Base-by-base conservation (phyloP, 2,113 vertebrate genomes). In the Pseudopipra pipra region DNA sequence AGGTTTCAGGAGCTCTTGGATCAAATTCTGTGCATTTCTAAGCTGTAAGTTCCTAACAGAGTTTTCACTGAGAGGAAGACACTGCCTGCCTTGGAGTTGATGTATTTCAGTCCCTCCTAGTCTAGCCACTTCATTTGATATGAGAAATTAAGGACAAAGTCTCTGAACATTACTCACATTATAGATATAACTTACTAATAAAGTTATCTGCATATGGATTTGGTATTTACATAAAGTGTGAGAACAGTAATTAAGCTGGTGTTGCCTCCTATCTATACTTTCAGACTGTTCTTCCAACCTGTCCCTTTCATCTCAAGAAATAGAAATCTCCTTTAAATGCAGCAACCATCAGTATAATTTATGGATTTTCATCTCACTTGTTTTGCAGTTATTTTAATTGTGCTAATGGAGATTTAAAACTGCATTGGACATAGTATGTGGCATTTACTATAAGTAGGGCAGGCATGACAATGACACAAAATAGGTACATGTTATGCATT, bases 301-400 rank as follows among this genome's bases (percentile, higher is more conserved):
- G 18, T 43, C 9, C 1, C 8, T 77, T 81, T 77, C 23, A 25
- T 68, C 28, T 79, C 14, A 80, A 47, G 52, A 70, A 77, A 55
- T 2, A 77, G 10, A 81, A 46, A 81, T 22, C 7, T 47, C 24
- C 4, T 61, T 65, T 70, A 89, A 90, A 81, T 30, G 24, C 6
- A 70, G 18, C 1, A 81, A 22, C 9, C 16, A 27, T 20, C 7
- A 43, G 5, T 35, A 59, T 61, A 65, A 55, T n/a, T n/a, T 7
- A 59, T 0, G 0, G 5, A 28, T 18, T 83, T 65, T 39, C 14
- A 56, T 19, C 5, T 6, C 1, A 1, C 14, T 55, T 76, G 5
- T 62, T 86, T 88, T 75, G 61, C 9, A 23, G 16, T 16, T 54
- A 19, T 35, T 90, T 72, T 86, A 33, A 35, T 41, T 54, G 9